These are phyloP conservation scores for Xerus inauris DNA, from an alignment of 2,113 vertebrate genomes.

Conservation along the genomic window DNA sequence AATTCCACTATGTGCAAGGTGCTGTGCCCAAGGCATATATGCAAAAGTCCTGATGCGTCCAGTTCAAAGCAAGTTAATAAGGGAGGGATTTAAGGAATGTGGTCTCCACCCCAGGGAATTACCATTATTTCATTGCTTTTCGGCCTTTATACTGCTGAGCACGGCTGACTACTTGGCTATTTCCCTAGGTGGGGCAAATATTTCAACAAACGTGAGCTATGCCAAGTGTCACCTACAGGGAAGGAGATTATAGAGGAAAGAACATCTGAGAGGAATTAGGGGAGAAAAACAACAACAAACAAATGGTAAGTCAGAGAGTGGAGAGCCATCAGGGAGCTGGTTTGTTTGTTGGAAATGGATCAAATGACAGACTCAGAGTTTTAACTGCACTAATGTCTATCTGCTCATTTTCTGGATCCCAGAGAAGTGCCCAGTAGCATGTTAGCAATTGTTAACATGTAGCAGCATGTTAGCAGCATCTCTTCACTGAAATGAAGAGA, in stretches of 20 bases:
- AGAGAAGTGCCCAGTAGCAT: background rate
- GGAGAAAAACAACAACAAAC: background rate
- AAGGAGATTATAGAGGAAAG: constrained; percentile 21
- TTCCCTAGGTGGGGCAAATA: constrained; percentile 45
- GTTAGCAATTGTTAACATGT: too few relatives aligned
- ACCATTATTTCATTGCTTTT: background rate
- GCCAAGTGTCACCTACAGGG: background rate
- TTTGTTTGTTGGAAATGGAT: background rate
- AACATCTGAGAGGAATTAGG: constrained; percentile 35
- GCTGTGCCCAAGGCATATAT: background rate
- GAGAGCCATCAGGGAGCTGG: background rate
- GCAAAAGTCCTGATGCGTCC: background rate
- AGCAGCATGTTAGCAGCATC: too few relatives aligned
- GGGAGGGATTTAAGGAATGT: background rate
- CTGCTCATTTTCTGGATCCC: background rate
- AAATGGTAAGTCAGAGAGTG: background rate
- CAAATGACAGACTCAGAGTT: background rate
- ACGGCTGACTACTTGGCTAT: background rate
- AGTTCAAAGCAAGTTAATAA: constrained; percentile 42
- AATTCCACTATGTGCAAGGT: background rate
- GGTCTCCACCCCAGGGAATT: background rate
- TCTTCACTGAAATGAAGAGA: background rate
- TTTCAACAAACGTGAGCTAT: constrained; percentile 48
- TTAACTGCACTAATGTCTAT: background rate
- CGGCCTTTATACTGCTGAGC: background rate